Evolutionary conservation across 1,140 invertebrate species (phyloP).

Genomic region (Oryzaephilus surinamensis): DNA sequence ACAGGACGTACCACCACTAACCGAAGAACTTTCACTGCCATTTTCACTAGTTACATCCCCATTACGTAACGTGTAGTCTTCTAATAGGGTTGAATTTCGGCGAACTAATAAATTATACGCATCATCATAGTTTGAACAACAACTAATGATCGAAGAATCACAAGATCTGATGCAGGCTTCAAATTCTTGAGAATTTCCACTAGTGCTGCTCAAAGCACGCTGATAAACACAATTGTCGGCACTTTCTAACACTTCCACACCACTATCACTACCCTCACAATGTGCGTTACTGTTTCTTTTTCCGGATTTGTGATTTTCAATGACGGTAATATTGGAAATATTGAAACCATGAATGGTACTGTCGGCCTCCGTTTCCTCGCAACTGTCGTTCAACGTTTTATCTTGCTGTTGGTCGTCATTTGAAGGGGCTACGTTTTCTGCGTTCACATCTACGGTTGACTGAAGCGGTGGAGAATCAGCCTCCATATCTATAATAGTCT

Average conservation of each 20-base stretch:
- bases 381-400: constrained; percentile 8
- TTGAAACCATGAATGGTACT: constrained; percentile 27
- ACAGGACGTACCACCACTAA: constrained; percentile 43
- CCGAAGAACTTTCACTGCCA: constrained; percentile 64
- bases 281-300: not conserved
- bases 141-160: constrained; percentile 64
- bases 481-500: constrained; percentile 8
- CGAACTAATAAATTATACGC: constrained; percentile 43
- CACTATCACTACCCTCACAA: constrained; percentile 64
- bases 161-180: constrained; percentile 48
- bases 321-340: constrained; percentile 26
- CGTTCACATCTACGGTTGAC: constrained; percentile 6
- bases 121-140: constrained; percentile 57
- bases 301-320: constrained; percentile 16
- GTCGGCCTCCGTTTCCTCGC: constrained; percentile 18
- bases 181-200: constrained; percentile 51
- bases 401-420: constrained; percentile 3
- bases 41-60: constrained; percentile 53
- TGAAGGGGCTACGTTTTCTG: constrained; percentile 5
- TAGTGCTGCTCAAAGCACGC: constrained; percentile 43
- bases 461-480: constrained; percentile 10
- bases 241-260: constrained; percentile 55
- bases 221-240: constrained; percentile 37
- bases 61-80: constrained; percentile 33
- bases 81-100: constrained; percentile 38